Evolutionary conservation across 2,113 vertebrate genomes (phyloP).

Genomic region (Galemys pyrenaicus): DNA sequence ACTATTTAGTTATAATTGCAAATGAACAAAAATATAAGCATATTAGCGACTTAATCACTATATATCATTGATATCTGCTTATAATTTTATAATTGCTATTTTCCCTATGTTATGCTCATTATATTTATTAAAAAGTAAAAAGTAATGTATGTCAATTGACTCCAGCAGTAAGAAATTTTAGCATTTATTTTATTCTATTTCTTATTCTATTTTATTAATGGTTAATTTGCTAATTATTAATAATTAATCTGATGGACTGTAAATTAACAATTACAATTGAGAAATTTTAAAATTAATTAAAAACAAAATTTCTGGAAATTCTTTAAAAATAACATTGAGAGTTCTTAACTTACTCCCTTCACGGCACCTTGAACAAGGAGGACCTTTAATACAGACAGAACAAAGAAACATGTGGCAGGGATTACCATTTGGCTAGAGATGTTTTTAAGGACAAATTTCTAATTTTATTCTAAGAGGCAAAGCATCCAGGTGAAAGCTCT

Average conservation of each 20-base stretch:
- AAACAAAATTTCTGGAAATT: no score
- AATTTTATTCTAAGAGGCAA: background rate
- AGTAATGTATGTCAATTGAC: no score
- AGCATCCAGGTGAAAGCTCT: no score
- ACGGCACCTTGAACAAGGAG: no score
- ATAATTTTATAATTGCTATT: background rate
- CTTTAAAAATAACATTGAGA: background rate
- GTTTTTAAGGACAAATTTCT: background rate
- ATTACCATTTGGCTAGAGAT: background rate
- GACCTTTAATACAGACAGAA: background rate
- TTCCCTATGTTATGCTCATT: background rate
- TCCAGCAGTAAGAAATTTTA: no score
- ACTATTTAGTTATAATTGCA: background rate
- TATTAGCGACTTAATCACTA: background rate
- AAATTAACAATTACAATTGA: background rate
- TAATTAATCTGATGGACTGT: background rate
- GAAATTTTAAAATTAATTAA: background rate
- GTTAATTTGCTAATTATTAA: background rate
- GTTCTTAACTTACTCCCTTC: background rate
- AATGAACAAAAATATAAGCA: background rate
- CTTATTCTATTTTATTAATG: background rate
- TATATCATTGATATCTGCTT: background rate
- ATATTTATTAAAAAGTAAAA: background rate
- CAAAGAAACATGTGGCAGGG: background rate
- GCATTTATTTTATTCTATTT: background rate